Conservation (phyloP, 2,797 vertebrate species). For the Lithobates pipiens region DNA sequence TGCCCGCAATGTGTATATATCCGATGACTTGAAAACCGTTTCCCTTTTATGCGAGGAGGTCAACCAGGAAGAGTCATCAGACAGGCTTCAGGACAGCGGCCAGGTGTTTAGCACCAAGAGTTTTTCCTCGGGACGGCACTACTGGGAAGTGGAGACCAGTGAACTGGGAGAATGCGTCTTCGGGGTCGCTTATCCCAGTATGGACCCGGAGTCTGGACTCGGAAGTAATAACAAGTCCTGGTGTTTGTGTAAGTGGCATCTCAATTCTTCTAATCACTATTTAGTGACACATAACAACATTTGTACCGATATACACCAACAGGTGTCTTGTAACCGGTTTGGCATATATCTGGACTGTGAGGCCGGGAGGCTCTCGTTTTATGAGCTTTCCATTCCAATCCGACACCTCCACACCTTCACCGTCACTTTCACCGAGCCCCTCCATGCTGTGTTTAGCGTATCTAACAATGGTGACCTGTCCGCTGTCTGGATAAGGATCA, state of each 20-base stretch:
- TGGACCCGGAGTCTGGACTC: background rate
- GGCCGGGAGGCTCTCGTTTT: background rate
- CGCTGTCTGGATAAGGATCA: too few species aligned
- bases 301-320: background rate
- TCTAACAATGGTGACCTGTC: too few species aligned
- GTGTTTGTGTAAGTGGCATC: background rate
- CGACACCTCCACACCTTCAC: background rate
- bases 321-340: background rate
- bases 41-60: background rate
- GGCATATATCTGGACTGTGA: background rate
- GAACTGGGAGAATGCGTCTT: background rate
- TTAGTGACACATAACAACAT: background rate
- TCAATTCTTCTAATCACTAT: background rate
- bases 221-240: background rate
- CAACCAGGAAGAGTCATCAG: background rate
- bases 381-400: background rate
- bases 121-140: background rate
- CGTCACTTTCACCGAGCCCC: too few species aligned
- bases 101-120: background rate
- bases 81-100: background rate
- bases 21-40: background rate
- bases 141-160: background rate
- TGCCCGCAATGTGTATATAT: background rate
- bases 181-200: constrained; percentile 1
- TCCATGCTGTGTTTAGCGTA: too few species aligned